These are phyloP conservation scores for Chelon labrosus DNA, from an alignment of 2,797 vertebrate species.

Conservation along the genomic window DNA sequence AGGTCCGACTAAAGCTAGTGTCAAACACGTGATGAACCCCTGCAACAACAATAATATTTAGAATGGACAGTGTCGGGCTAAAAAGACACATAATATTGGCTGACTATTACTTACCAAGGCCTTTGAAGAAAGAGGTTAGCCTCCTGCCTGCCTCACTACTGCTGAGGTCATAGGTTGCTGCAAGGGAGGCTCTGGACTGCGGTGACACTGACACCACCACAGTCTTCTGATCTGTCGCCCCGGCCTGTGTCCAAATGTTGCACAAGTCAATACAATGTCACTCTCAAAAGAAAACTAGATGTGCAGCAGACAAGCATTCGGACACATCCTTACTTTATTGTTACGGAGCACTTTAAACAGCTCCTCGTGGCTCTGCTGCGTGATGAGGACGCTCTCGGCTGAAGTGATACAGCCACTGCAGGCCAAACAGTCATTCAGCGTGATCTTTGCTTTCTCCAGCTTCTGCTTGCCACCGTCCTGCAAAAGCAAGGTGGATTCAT, in stretches of 20 bases:
- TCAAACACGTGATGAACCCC: conserved; percentile 95
- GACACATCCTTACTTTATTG: conserved; percentile 86
- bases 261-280: neutral
- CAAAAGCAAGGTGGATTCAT: neutral
- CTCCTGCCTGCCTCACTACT: conserved; percentile 88
- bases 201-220: conserved; percentile 94
- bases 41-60: conserved; percentile 64
- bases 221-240: conserved; percentile 80
- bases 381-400: conserved; percentile 93
- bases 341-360: conserved; percentile 86
- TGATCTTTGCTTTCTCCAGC: conserved; percentile 94
- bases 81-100: neutral
- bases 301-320: neutral
- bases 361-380: conserved; percentile 95
- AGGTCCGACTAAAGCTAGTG: conserved; percentile 93
- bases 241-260: conserved; percentile 68
- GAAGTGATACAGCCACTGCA: conserved; percentile 98
- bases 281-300: no score
- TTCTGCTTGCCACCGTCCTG: conserved; percentile 90
- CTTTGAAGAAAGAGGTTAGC: conserved; percentile 91
- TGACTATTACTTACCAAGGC: conserved; percentile 73
- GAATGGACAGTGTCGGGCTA: neutral
- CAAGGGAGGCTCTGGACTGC: conserved; percentile 93
- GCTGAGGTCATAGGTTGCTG: conserved; percentile 85
- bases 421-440: conserved; percentile 94